These are phyloP conservation scores for Verasper variegatus DNA, from an alignment of 2,113 vertebrate species.

Conservation along the genomic window DNA sequence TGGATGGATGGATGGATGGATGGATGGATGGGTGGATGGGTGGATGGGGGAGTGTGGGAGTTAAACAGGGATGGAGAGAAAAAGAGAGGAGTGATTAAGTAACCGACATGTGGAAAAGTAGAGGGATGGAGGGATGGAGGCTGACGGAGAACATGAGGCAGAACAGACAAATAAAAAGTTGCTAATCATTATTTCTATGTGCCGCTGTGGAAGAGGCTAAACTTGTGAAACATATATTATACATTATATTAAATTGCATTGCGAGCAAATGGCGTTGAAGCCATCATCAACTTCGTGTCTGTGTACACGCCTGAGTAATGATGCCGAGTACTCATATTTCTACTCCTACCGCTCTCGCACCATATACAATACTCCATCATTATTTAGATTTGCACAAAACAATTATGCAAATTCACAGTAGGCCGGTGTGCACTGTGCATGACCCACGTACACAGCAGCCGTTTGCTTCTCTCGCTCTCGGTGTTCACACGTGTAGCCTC, in stretches of 20 bases:
- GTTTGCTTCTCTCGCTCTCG: not conserved
- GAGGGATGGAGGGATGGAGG: not conserved
- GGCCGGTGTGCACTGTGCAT: not conserved
- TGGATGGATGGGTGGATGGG: conserved; percentile 9
- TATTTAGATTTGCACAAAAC: conserved; percentile 32
- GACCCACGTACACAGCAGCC: conserved; percentile 24
- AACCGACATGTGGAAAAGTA: conserved; percentile 14
- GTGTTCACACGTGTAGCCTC: not conserved
- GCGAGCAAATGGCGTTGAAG: conserved; percentile 35
- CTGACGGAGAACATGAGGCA: conserved; percentile 19
- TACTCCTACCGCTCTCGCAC: conserved; percentile 20
- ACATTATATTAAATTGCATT: conserved; percentile 49
- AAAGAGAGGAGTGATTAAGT: conserved; percentile 45
- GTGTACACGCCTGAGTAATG: not conserved
- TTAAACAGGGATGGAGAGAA: conserved; percentile 8
- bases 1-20: not conserved
- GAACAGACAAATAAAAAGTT: conserved; percentile 49
- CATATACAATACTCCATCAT: conserved; percentile 37
- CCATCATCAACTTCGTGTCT: conserved; percentile 30
- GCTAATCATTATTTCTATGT: conserved; percentile 32
- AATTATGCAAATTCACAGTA: conserved; percentile 50
- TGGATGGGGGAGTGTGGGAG: not conserved
- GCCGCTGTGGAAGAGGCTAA: conserved; percentile 11
- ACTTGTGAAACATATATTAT: conserved; percentile 30
- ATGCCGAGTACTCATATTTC: conserved; percentile 21